These are phyloP conservation scores for Sapayoa aenigma DNA, from an alignment of 2,113 vertebrate species.

Conservation along the genomic window DNA sequence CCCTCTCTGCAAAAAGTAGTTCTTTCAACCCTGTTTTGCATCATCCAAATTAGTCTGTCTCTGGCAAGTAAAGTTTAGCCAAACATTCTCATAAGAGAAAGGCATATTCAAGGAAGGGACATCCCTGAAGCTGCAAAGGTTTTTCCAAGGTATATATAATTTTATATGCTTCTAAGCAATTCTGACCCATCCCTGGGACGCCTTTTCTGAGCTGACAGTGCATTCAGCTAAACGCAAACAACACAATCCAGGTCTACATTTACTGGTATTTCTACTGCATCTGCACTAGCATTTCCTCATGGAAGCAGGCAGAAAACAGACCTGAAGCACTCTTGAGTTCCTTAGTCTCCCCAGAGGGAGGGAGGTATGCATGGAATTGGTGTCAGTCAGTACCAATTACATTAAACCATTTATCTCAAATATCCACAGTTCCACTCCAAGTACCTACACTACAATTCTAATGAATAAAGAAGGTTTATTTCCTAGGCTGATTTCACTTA, in stretches of 20 bases:
- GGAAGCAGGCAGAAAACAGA: background rate
- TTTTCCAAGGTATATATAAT: background rate
- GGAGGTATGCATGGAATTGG: background rate
- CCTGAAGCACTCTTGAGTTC: background rate
- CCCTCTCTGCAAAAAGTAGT: background rate
- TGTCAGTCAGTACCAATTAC: background rate
- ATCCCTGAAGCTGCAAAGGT: background rate
- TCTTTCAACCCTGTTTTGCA: slow-evolving; percentile 35
- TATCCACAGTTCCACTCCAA: background rate
- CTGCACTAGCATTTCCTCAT: background rate
- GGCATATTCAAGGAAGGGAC: background rate
- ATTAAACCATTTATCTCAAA: background rate
- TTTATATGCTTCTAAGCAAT: background rate
- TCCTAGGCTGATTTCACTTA: slow-evolving; percentile 4
- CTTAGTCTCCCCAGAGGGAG: background rate
- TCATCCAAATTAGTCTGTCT: slow-evolving; percentile 1
- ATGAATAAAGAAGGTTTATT: background rate
- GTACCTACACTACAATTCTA: background rate
- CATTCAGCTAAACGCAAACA: background rate
- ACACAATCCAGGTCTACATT: background rate
- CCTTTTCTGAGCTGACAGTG: background rate
- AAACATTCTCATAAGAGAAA: background rate
- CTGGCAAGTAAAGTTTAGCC: background rate
- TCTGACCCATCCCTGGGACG: background rate
- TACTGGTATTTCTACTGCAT: background rate